These are phyloP conservation scores for Aepyceros melampus DNA, from an alignment of 2,113 vertebrate species.

Conservation along the genomic window DNA sequence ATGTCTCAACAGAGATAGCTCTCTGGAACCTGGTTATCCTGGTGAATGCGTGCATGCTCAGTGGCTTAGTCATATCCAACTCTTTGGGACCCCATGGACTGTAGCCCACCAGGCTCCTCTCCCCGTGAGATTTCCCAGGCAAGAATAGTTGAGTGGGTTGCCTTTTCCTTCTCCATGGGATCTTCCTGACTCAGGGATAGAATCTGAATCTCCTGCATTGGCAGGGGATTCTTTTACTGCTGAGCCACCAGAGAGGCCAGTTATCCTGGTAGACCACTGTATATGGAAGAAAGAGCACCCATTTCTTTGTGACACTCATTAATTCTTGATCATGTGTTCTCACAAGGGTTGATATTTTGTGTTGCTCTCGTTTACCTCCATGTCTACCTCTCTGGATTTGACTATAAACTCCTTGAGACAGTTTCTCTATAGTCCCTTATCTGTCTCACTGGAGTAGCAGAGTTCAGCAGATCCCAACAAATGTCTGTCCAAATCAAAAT, in stretches of 20 bases:
- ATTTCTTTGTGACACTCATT: neutral
- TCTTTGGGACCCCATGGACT: neutral
- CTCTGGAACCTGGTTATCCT: neutral
- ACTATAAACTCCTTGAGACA: neutral
- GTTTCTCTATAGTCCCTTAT: neutral
- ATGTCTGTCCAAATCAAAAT: neutral
- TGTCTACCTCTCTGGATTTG: neutral
- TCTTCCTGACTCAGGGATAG: neutral
- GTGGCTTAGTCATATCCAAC: neutral
- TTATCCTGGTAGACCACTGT: neutral
- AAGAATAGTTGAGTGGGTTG: neutral
- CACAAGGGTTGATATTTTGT: neutral
- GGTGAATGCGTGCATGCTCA: neutral
- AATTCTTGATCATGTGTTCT: neutral
- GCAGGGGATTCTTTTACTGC: neutral
- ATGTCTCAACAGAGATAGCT: neutral
- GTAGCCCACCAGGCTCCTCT: neutral
- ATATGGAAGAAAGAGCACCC: neutral
- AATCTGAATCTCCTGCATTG: neutral
- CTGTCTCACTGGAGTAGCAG: neutral
- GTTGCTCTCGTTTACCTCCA: neutral
- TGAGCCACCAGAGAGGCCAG: neutral
- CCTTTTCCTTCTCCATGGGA: neutral
- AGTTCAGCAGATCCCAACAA: neutral
- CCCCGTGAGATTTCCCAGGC: neutral